Evolutionary conservation across 2,113 vertebrate genomes (phyloP).

Genomic region (Ciconia stormi): DNA sequence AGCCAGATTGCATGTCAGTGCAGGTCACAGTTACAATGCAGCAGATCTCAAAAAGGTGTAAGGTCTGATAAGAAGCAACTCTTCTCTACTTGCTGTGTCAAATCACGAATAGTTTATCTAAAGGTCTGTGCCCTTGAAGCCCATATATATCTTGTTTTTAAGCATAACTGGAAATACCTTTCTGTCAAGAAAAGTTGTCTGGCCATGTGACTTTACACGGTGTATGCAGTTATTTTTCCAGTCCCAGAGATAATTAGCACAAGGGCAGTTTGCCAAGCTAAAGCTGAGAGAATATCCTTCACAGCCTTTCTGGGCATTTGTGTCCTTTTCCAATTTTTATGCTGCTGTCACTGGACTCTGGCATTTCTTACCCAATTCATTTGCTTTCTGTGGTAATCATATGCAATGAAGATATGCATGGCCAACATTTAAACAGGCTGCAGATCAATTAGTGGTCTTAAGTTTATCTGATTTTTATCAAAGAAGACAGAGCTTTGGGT

Average conservation of each 20-base stretch:
- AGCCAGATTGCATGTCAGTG: slow-evolving; percentile 64
- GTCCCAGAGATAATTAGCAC: slow-evolving; percentile 65
- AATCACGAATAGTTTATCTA: slow-evolving; percentile 70
- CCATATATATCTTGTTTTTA: slow-evolving; percentile 69
- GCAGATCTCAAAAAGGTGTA: slow-evolving; percentile 73
- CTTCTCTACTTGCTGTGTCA: slow-evolving; percentile 63
- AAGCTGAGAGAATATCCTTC: slow-evolving; percentile 66
- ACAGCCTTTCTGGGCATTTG: slow-evolving; percentile 46
- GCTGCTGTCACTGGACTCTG: slow-evolving; percentile 78
- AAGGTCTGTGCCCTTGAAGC: slow-evolving; percentile 62
- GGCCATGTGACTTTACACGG: slow-evolving; percentile 29
- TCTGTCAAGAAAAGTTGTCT: slow-evolving; percentile 49
- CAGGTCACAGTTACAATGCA: slow-evolving; percentile 68
- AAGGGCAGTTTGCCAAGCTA: slow-evolving; percentile 62
- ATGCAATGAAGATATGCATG: slow-evolving; percentile 91
- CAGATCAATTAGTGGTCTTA: slow-evolving; percentile 94
- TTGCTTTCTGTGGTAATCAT: slow-evolving; percentile 85
- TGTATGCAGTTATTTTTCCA: slow-evolving; percentile 60
- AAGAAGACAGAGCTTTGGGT: slow-evolving; percentile 95
- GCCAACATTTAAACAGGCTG: slow-evolving; percentile 90
- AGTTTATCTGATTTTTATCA: slow-evolving; percentile 99
- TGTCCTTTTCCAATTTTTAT: slow-evolving; percentile 75
- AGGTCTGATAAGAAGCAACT: slow-evolving; percentile 74
- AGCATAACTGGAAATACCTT: slow-evolving; percentile 69
- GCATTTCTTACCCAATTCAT: slow-evolving; percentile 80